Evolutionary conservation across 2,888 invertebrate genomes (phyloP), one percentile per base, ranked within the genome.

Genomic region (Eulithis prunata): DNA sequence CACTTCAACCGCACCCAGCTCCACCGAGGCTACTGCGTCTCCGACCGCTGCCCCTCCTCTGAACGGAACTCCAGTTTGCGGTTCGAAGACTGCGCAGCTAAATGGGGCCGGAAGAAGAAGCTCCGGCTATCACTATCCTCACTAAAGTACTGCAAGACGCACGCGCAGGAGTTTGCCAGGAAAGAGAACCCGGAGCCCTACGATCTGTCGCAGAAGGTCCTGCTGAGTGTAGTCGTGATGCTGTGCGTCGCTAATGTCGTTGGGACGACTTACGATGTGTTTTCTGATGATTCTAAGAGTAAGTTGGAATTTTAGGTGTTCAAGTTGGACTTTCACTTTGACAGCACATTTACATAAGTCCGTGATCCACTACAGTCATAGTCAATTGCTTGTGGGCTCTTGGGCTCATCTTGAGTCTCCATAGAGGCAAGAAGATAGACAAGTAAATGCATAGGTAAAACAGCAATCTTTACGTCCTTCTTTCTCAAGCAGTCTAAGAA

Each of bases 21-120:
- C 0, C 88, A 89, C 71, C 87, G 90, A 13, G 89, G 89, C 4
- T 87, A 88, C 80, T 90, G 89, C 79, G 81, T 89, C 43, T 85
- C 84, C 67, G 71, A 82, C 12, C 84, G 88, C 32, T 89, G 90
- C 64, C 78, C 80, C 1, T 69, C 75, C 0, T 57, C 78, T 3
- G 79, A 78, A 53, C 74, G 75, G 46, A 84, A 83, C 72, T 57
- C 67, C 14, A 72, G 80, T 4, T 75, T 73, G 0, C 83, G 85
- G 68, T 88, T 87, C 78, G 85, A 88, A 73, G 79, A 67, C 5
- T 86, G 88, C 74, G 82, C 80, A 4, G 66, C 77, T 14, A 74
- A 71, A 4, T 81, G 82, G 79, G 83, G 82, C 0, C 68, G 75
- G 1, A 68, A 71, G 28, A 75, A 73, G 1, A 77, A 75, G 0